Conservation (phyloP, 2,113 vertebrate genomes). For the Oncorhynchus masou region DNA sequence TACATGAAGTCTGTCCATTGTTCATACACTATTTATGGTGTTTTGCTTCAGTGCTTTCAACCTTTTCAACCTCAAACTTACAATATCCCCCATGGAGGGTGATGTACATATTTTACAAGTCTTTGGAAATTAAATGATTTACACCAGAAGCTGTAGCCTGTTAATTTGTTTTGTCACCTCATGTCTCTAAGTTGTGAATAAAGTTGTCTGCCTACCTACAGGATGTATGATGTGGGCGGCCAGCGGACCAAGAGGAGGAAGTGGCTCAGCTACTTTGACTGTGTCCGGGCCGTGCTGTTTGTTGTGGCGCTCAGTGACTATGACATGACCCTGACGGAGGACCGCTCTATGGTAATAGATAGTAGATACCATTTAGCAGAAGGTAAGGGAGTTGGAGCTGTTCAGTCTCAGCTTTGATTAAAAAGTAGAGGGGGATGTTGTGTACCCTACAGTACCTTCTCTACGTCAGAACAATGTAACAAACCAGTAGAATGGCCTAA, state of each 20-base stretch:
- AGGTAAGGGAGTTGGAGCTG: neutral
- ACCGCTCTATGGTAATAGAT: constrained; percentile 50
- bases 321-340: constrained; percentile 55
- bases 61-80: no score
- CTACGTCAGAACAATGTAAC: neutral
- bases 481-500: neutral
- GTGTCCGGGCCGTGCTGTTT: constrained; percentile 66
- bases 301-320: constrained; percentile 72
- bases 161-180: neutral
- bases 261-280: constrained; percentile 75
- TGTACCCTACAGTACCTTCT: neutral
- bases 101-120: neutral
- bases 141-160: neutral
- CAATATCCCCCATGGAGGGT: no score
- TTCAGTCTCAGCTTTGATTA: neutral
- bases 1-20: no score
- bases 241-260: constrained; percentile 67
- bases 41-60: no score
- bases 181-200: neutral
- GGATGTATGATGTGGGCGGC: constrained; percentile 72
- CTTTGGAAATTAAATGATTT: neutral
- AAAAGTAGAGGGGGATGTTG: neutral
- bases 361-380: neutral
- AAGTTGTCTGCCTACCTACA: constrained; percentile 19
- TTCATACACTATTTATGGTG: no score